Evolutionary conservation across 2,888 invertebrate species (phyloP).

Genomic region (Amblyjoppa fuscipennis): DNA sequence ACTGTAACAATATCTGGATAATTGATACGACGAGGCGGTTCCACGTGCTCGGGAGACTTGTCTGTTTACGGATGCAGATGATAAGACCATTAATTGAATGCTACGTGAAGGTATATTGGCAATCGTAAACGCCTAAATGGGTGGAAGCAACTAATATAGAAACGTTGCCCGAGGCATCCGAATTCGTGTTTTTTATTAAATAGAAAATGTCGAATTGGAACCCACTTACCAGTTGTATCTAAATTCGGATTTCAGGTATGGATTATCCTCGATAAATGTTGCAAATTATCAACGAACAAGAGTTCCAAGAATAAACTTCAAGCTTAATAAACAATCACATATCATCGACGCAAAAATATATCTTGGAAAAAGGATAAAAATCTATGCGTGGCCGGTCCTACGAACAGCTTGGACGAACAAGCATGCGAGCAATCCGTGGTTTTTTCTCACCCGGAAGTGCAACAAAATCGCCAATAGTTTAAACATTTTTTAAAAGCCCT

Average conservation of each 20-base stretch:
- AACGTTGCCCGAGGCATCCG: neutral
- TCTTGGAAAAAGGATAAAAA: neutral
- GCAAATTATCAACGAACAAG: neutral
- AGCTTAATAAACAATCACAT: neutral
- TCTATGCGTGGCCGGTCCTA: neutral
- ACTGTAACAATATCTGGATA: slow-evolving; percentile 15
- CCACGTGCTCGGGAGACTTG: neutral
- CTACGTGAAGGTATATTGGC: neutral
- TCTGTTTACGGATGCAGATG: neutral
- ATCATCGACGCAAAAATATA: neutral
- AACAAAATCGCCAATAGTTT: neutral
- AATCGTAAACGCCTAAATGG: neutral
- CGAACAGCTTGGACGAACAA: too few species aligned
- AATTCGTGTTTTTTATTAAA: neutral
- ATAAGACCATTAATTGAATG: neutral
- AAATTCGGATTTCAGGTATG: neutral
- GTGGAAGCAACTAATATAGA: neutral
- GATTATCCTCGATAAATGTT: neutral
- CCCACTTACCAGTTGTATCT: too few species aligned
- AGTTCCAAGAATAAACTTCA: neutral
- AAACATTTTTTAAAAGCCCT: slow-evolving; percentile 9
- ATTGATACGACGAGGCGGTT: slow-evolving; percentile 11
- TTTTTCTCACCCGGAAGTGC: neutral
- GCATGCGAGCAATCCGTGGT: neutral
- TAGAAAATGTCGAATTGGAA: neutral